Evolutionary conservation across 2,797 vertebrate genomes (phyloP).

Genomic region (Myripristis murdjan): DNA sequence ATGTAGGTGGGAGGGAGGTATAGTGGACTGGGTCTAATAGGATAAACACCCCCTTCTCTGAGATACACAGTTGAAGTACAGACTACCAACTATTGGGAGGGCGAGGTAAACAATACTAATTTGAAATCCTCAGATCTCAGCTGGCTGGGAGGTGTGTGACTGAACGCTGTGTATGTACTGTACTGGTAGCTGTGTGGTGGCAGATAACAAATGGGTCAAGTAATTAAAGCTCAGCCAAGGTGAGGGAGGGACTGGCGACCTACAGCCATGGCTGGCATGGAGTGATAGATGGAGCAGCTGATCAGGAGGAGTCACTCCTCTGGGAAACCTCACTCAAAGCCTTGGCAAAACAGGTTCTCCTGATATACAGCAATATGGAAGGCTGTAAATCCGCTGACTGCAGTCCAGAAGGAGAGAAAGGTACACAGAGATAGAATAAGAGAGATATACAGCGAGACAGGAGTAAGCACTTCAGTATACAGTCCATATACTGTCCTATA

Average conservation of each 20-base stretch:
- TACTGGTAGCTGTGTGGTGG: constrained; percentile 23
- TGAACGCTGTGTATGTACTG: not conserved
- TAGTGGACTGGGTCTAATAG: constrained; percentile 31
- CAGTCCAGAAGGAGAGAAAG: not conserved
- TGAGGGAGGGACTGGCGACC: constrained; percentile 13
- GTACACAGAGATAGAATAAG: not conserved
- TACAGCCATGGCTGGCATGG: constrained; percentile 25
- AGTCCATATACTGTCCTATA: not conserved
- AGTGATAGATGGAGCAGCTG: constrained; percentile 41
- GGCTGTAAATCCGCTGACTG: constrained; percentile 41
- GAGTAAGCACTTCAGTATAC: not conserved
- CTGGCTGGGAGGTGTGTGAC: constrained; percentile 1
- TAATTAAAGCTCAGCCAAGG: constrained; percentile 43
- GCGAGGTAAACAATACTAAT: not conserved
- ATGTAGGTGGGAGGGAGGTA: constrained; percentile 41
- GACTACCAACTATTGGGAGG: constrained; percentile 12
- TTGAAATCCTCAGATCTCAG: constrained; percentile 3
- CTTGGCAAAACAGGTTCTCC: constrained; percentile 17
- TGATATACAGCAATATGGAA: constrained; percentile 30
- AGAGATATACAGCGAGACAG: not conserved
- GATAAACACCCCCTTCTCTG: constrained; percentile 36
- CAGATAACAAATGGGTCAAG: constrained; percentile 39
- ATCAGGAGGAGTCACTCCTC: constrained; percentile 47
- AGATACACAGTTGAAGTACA: not conserved
- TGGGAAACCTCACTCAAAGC: constrained; percentile 44